Percentiles rank a stretch among this genome's conserved stretches.
Conservation (phyloP, 2,797 vertebrate species). For the Taeniopygia guttata region DNA sequence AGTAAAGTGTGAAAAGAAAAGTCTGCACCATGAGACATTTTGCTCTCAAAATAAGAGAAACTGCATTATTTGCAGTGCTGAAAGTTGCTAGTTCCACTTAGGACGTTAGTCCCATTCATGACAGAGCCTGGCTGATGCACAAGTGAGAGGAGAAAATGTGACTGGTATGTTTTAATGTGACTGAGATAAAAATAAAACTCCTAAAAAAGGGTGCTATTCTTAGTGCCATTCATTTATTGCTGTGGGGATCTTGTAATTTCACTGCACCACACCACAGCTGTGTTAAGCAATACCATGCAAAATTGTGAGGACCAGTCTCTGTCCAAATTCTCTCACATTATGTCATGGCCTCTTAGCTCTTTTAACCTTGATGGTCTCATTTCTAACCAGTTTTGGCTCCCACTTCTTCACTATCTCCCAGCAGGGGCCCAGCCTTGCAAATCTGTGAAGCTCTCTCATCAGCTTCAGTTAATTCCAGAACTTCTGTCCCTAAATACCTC, state of each 20-base stretch:
- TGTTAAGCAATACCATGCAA: not conserved
- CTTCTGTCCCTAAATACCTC: not conserved
- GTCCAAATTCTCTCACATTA: not conserved
- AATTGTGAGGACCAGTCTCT: not conserved
- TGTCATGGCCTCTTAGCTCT: not conserved
- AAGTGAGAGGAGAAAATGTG: not conserved
- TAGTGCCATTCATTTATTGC: not conserved
- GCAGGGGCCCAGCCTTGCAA: not conserved
- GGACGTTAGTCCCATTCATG: not conserved
- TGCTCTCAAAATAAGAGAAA: not conserved
- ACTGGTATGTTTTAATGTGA: not conserved
- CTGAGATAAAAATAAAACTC: not conserved
- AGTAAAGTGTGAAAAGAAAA: not conserved
- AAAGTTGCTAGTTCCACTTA: not conserved
- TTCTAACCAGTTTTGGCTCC: not conserved
- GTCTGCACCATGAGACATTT: fast-evolving
- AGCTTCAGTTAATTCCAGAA: not conserved
- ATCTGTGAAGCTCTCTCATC: not conserved
- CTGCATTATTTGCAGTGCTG: not conserved
- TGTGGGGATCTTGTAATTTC: not conserved
- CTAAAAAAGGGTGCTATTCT: not conserved
- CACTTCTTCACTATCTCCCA: not conserved
- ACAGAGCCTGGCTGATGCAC: not conserved
- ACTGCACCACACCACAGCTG: not conserved
- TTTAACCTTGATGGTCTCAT: not conserved